Evolutionary conservation across 2,888 invertebrate species (phyloP).

Genomic region (Scaeva pyrastri): DNA sequence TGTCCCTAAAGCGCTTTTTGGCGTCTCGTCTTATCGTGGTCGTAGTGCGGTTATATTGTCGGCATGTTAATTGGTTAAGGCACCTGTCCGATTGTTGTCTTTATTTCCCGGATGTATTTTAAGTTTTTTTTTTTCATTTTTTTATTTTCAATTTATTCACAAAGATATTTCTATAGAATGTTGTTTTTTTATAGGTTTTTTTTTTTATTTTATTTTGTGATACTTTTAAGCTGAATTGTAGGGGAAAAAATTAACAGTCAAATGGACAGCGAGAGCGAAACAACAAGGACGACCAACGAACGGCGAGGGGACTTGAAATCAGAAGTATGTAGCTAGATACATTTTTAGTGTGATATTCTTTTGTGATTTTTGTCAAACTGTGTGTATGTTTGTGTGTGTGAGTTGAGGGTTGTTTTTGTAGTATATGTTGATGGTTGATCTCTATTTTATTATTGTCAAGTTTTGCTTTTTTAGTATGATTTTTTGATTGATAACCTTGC

Average conservation of each 20-base stretch:
- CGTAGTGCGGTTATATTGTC: slow-evolving; percentile 53
- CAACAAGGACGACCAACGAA: background rate
- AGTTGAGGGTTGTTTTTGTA: background rate
- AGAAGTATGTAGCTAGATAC: slow-evolving; percentile 6
- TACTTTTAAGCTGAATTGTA: slow-evolving; percentile 37
- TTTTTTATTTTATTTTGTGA: slow-evolving; percentile 27
- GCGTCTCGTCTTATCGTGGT: slow-evolving; percentile 52
- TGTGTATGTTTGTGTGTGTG: background rate
- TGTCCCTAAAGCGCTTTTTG: slow-evolving; percentile 30
- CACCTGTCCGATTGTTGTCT: slow-evolving; percentile 75
- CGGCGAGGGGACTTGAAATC: background rate
- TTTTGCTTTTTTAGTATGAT: slow-evolving; percentile 2
- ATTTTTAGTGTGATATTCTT: slow-evolving; percentile 20
- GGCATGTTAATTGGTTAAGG: slow-evolving; percentile 74
- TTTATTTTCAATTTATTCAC: slow-evolving; percentile 18
- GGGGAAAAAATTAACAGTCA: background rate
- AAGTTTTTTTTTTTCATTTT: slow-evolving; percentile 11
- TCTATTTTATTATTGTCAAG: slow-evolving; percentile 28
- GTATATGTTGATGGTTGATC: background rate
- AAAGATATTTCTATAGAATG: slow-evolving; percentile 25
- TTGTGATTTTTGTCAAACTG: background rate
- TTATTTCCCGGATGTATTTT: slow-evolving; percentile 40
- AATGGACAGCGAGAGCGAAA: background rate
- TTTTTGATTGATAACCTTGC: slow-evolving; percentile 63
- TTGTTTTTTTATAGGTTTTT: slow-evolving; percentile 1